Evolutionary conservation across 2,797 vertebrate species (phyloP), one percentile per base, ranked within the genome.

Genomic region (Adrianichthys oophorus): DNA sequence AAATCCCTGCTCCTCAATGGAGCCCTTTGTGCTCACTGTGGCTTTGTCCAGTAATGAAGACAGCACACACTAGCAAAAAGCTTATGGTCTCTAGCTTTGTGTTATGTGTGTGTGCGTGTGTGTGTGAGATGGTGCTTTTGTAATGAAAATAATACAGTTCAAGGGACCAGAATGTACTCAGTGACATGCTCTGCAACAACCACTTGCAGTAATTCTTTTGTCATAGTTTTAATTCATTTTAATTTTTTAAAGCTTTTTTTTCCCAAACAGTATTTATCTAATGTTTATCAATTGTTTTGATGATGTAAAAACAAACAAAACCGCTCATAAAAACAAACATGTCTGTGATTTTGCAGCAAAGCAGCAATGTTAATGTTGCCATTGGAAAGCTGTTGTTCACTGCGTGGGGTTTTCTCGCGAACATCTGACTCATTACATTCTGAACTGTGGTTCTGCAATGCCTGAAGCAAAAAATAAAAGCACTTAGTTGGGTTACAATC

Each of bases 1-100:
- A 82, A 85, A 85, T 86, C 77, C 78, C 62, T 14, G 64, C 64
- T 69, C 78, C 78, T 83, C 85, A 88, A 68, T 79, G 45, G 65
- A 62, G 41, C 50, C 68, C 74, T 83, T 90, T 89, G 85, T 90
- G 69, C 68, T 69, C 18, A 56, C 58, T 26, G 50, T 62, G 70
- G 79, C 56, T 41, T 69, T 63, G 80, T 79, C 73, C 75, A 76
- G 68, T 74, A 76, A 76, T 79, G 65, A 82, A 82, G 80, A 82
- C 68, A 73, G 78, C 72, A 66, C 61, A 77, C 53, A 60, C 60
- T 67, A 72, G 71, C 74, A 72, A 49, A 70, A 72, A 74, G 63
- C 75, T 74, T 72, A 82, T 69, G 72, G 76, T 52, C 70, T 56
- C 64, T 55, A 1, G 23, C 54, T 75, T 57, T 76, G 61, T 83